phyloP scores from a whole-genome alignment of 1,140 invertebrate species.

The Drepana arcuata region DNA sequence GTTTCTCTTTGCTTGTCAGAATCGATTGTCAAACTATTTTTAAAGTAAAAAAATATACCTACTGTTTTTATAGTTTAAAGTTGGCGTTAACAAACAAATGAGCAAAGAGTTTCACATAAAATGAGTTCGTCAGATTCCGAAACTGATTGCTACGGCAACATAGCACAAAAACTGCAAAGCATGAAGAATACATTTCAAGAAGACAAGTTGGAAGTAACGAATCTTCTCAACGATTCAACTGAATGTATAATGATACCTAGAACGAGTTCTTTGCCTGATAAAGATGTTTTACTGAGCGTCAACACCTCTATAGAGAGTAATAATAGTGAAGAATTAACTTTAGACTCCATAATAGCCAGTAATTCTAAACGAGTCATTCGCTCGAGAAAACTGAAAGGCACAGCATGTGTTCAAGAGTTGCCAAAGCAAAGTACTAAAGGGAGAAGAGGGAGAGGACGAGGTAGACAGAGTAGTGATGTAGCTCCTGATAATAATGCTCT shows the following conservation, averaged over 20 bases:
- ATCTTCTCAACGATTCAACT: constrained; percentile 21
- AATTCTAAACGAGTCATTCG: neutral
- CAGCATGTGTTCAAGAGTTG: neutral
- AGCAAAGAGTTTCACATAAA: no score
- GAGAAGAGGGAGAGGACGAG: neutral
- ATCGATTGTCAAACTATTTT: no score
- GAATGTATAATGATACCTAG: no score
- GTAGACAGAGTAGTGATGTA: constrained; percentile 1
- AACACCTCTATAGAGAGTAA: constrained; percentile 5
- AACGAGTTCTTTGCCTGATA: no score
- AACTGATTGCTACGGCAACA: constrained; percentile 39
- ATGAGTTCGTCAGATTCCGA: constrained; percentile 46
- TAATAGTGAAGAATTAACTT: constrained; percentile 6
- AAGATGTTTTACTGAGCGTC: no score
- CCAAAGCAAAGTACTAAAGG: neutral
- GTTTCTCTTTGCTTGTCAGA: no score
- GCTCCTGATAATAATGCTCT: no score
- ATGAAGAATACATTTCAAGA: constrained; percentile 28
- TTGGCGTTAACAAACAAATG: no score
- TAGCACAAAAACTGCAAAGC: constrained; percentile 25
- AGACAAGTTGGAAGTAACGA: constrained; percentile 17
- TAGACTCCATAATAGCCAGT: constrained; percentile 8
- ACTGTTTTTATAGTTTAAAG: no score
- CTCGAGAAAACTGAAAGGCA: neutral
- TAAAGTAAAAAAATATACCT: no score